Percentiles rank a stretch among this genome's conserved stretches.
phyloP scores from a whole-genome alignment of 2,113 vertebrate species.

The Hepsetus odoe region DNA sequence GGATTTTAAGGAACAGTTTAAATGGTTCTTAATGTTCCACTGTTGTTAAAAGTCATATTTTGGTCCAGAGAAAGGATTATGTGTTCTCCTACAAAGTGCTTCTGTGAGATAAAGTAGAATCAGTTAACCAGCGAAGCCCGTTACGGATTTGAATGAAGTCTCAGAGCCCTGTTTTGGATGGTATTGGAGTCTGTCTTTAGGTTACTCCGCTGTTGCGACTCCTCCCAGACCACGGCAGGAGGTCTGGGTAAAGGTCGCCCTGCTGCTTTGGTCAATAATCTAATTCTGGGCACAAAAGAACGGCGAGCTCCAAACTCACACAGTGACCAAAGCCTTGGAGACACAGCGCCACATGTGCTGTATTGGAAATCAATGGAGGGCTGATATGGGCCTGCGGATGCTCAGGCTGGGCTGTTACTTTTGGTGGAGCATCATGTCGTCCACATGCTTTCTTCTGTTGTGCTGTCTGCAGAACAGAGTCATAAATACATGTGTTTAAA shows the following conservation, averaged over 20 bases:
- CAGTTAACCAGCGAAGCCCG: too few species aligned
- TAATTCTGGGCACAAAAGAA: conserved; percentile 44
- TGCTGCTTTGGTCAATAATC: conserved; percentile 47
- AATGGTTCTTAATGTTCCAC: too few species aligned
- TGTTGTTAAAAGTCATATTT: too few species aligned
- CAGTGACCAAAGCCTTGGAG: conserved; percentile 35
- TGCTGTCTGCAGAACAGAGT: background rate
- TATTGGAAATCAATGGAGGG: conserved; percentile 46
- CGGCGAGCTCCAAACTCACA: conserved; percentile 38
- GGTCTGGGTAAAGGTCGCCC: conserved; percentile 30
- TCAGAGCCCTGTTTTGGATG: too few species aligned
- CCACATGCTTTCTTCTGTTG: conserved; percentile 37
- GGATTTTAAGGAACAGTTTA: too few species aligned
- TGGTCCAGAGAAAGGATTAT: too few species aligned
- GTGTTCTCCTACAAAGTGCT: too few species aligned
- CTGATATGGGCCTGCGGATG: conserved; percentile 34
- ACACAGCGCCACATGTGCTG: conserved; percentile 39
- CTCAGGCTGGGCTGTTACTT: conserved; percentile 43
- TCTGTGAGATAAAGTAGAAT: too few species aligned
- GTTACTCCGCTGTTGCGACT: conserved; percentile 5
- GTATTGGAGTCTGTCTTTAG: too few species aligned
- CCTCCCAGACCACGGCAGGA: conserved; percentile 6
- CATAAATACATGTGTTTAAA: too few species aligned
- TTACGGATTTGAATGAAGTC: too few species aligned
- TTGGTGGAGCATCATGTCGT: conserved; percentile 32